Evolutionary conservation across 2,113 vertebrate genomes (phyloP).

Genomic region (Trematocara unimaculatum): DNA sequence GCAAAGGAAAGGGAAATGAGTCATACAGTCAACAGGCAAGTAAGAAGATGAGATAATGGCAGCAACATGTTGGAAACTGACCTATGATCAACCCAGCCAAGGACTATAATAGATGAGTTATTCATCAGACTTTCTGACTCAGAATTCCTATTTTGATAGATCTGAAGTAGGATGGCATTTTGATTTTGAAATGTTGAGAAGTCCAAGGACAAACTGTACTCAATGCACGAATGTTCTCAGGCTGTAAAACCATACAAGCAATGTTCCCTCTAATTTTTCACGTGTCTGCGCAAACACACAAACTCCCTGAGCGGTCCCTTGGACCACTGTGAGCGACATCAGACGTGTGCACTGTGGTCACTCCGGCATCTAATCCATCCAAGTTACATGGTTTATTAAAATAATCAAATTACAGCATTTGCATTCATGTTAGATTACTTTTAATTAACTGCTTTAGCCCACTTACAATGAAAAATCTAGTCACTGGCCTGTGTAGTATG

Average conservation of each 20-base stretch:
- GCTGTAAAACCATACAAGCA: neutral
- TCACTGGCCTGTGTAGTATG: too few species aligned
- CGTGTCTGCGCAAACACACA: too few species aligned
- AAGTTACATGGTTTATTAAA: too few species aligned
- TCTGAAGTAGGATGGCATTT: neutral
- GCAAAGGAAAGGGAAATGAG: neutral
- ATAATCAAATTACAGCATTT: too few species aligned
- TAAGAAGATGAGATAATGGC: neutral
- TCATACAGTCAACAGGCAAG: neutral
- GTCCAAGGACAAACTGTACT: neutral
- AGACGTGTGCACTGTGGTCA: too few species aligned
- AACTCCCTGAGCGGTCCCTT: too few species aligned
- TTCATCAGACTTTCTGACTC: neutral
- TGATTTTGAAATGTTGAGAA: neutral
- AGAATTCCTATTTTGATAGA: neutral
- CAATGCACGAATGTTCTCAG: neutral
- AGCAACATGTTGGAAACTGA: neutral
- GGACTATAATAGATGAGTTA: neutral
- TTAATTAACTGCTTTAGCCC: too few species aligned
- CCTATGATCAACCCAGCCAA: neutral
- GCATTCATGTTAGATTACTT: too few species aligned
- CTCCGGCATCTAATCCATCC: too few species aligned
- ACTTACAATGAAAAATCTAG: too few species aligned
- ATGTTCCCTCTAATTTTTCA: too few species aligned
- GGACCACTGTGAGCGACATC: too few species aligned